These are phyloP conservation scores for Aphaenogaster rudis DNA, from an alignment of 1,140 invertebrate genomes.

Conservation along the genomic window DNA sequence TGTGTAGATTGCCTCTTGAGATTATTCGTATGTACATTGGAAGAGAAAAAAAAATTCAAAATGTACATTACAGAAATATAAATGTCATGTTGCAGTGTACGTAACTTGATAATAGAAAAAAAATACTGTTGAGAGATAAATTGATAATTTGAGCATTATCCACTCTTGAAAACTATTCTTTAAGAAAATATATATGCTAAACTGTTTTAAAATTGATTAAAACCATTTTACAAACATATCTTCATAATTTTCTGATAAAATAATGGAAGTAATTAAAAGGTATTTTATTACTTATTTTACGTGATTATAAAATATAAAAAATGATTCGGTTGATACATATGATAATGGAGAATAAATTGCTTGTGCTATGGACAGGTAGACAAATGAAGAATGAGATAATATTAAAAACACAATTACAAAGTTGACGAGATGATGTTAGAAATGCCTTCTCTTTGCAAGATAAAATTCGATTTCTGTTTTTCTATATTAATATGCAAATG, in stretches of 20 bases:
- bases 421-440: background rate
- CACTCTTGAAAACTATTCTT: slow-evolving; percentile 8
- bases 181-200: slow-evolving; percentile 32
- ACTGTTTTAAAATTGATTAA: slow-evolving; percentile 11
- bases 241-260: slow-evolving; percentile 56
- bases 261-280: slow-evolving; percentile 67
- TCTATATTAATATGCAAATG: slow-evolving; percentile 51
- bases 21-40: slow-evolving; percentile 78
- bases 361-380: slow-evolving; percentile 84
- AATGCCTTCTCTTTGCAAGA: background rate
- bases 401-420: slow-evolving; percentile 51
- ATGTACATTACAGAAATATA: slow-evolving; percentile 60
- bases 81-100: slow-evolving; percentile 56
- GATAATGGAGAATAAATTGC: slow-evolving; percentile 71
- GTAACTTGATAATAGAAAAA: slow-evolving; percentile 28
- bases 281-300: slow-evolving; percentile 63
- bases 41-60: slow-evolving; percentile 76
- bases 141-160: slow-evolving; percentile 34
- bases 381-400: slow-evolving; percentile 74
- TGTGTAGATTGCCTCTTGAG: slow-evolving; percentile 72
- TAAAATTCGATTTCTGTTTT: background rate
- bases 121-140: slow-evolving; percentile 20
- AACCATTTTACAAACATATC: slow-evolving; percentile 34
- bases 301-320: slow-evolving; percentile 52
- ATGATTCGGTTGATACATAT: background rate